Evolutionary conservation across 2,888 invertebrate genomes (phyloP).

Genomic region (Acronicta aceris): DNA sequence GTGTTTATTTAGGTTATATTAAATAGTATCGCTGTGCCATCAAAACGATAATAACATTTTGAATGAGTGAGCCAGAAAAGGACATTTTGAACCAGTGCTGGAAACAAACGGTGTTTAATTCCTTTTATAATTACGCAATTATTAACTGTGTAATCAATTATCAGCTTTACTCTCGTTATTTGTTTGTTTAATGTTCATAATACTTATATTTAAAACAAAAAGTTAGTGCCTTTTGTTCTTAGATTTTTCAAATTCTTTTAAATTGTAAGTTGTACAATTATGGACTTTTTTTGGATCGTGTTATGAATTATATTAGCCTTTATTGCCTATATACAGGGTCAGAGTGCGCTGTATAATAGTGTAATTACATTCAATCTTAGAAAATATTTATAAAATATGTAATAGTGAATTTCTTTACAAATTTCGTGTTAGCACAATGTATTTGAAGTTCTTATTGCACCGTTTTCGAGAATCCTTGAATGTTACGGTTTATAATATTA

Average conservation of each 20-base stretch:
- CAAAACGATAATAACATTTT: constrained; percentile 22
- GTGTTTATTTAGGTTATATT: constrained; percentile 44
- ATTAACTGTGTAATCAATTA: constrained; percentile 33
- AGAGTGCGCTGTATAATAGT: constrained; percentile 81
- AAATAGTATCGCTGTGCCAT: constrained; percentile 44
- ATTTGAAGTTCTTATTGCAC: constrained; percentile 78
- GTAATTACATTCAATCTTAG: constrained; percentile 82
- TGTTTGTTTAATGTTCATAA: constrained; percentile 45
- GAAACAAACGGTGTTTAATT: constrained; percentile 21
- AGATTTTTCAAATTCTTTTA: constrained; percentile 50
- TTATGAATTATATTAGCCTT: constrained; percentile 78
- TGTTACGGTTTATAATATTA: constrained; percentile 67
- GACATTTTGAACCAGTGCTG: constrained; percentile 5
- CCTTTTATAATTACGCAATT: constrained; percentile 29
- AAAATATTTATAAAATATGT: constrained; percentile 77
- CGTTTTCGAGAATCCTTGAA: constrained; percentile 72
- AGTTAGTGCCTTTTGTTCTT: constrained; percentile 65
- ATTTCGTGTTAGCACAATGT: constrained; percentile 81
- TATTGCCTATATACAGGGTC: constrained; percentile 81
- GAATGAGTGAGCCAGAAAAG: constrained; percentile 23
- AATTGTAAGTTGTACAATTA: constrained; percentile 47
- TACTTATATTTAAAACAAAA: constrained; percentile 55
- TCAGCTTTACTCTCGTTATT: constrained; percentile 45
- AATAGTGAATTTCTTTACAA: constrained; percentile 79
- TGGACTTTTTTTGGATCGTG: constrained; percentile 54